These are phyloP conservation scores for Phlogophora meticulosa DNA, from an alignment of 2,888 invertebrate genomes.

Conservation along the genomic window DNA sequence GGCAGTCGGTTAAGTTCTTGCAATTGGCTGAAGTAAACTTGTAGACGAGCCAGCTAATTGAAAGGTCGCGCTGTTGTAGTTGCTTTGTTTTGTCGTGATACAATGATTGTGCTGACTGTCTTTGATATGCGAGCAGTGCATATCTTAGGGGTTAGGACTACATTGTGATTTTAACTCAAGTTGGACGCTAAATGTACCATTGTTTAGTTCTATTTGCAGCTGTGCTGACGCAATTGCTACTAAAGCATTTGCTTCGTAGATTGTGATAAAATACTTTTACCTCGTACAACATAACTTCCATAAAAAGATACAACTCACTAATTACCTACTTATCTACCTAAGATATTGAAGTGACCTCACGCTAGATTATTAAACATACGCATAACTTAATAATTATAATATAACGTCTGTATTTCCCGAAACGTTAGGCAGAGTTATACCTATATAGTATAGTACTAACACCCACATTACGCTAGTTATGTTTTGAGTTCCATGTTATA, in stretches of 20 bases:
- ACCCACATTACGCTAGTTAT: too few species aligned
- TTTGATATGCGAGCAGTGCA: slow-evolving; percentile 34
- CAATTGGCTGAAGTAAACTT: slow-evolving; percentile 41
- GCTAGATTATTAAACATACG: too few species aligned
- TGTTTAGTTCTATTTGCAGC: neutral
- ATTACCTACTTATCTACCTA: neutral
- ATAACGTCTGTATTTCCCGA: too few species aligned
- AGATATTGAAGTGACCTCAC: neutral
- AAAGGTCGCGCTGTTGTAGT: slow-evolving; percentile 19
- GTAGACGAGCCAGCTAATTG: slow-evolving; percentile 30
- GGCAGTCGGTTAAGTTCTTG: slow-evolving; percentile 28
- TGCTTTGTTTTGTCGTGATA: slow-evolving; percentile 30
- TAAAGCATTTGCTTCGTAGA: too few species aligned
- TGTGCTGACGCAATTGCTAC: neutral
- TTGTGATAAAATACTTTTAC: too few species aligned
- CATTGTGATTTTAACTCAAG: neutral
- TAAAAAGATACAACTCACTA: neutral
- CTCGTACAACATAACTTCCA: neutral
- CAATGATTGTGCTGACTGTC: slow-evolving; percentile 28
- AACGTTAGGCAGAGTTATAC: too few species aligned
- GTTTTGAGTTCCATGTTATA: too few species aligned
- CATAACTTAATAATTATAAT: too few species aligned
- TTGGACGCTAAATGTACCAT: neutral
- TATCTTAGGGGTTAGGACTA: neutral
- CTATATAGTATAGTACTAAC: too few species aligned